Percentiles rank a stretch among this genome's conserved stretches.
phyloP scores from a whole-genome alignment of 1,140 invertebrate species.

The Myzus persicae region DNA sequence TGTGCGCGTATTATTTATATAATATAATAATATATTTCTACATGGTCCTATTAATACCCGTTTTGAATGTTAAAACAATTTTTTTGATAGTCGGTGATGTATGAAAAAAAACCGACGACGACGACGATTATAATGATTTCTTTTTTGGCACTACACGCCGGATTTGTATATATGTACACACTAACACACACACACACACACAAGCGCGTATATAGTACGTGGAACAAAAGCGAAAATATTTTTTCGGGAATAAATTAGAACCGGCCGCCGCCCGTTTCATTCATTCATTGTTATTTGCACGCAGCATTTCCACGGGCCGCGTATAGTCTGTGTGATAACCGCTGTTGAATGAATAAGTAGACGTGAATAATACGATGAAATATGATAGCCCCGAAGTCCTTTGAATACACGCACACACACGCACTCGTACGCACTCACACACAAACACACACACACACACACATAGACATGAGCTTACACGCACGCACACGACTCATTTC shows the following conservation, averaged over 20 bases:
- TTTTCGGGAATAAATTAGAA: slow-evolving; percentile 55
- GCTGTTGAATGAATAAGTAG: slow-evolving; percentile 53
- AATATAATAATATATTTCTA: slow-evolving; percentile 15
- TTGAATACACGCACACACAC: slow-evolving; percentile 16
- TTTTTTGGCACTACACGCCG: slow-evolving; percentile 53
- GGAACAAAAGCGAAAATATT: slow-evolving; percentile 55
- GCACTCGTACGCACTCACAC: background rate
- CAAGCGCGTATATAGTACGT: slow-evolving; percentile 9
- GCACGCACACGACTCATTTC: slow-evolving; percentile 30
- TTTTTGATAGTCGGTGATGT: slow-evolving; percentile 39
- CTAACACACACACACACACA: background rate
- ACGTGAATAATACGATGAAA: slow-evolving; percentile 35
- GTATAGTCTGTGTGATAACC: slow-evolving; percentile 23
- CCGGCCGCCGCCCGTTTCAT: slow-evolving; percentile 41
- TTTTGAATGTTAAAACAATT: slow-evolving; percentile 47
- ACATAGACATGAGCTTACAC: background rate
- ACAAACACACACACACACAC: background rate
- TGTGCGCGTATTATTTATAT: slow-evolving; percentile 10
- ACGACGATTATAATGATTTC: slow-evolving; percentile 40
- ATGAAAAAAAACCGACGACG: background rate
- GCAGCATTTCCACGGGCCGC: slow-evolving; percentile 27
- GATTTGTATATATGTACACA: background rate
- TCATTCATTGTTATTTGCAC: slow-evolving; percentile 52
- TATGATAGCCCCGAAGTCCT: slow-evolving; percentile 54
- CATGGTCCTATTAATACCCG: slow-evolving; percentile 43